Evolutionary conservation across 2,113 vertebrate species (phyloP).

Genomic region (Cervus canadensis): DNA sequence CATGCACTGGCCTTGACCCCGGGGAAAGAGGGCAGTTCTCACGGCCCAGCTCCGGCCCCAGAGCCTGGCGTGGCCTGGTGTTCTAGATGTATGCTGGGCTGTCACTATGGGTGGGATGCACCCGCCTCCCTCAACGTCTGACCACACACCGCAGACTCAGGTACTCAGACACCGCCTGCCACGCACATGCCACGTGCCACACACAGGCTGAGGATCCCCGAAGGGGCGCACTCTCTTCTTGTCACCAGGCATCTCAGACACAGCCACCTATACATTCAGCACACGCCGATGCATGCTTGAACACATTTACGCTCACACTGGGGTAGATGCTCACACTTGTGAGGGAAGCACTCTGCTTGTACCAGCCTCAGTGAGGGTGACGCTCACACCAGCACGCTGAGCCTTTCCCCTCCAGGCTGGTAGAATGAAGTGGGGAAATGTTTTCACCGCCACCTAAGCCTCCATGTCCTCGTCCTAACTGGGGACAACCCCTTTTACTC

Average conservation of each 20-base stretch:
- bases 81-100: background rate
- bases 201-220: background rate
- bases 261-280: background rate
- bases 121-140: background rate
- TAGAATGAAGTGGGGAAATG: background rate
- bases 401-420: background rate
- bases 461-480: background rate
- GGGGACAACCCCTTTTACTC: background rate
- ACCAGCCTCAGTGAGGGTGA: background rate
- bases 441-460: background rate
- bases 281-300: background rate
- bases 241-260: background rate
- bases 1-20: background rate
- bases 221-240: accelerated
- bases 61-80: background rate
- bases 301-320: background rate
- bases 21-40: background rate
- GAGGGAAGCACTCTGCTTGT: background rate
- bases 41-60: background rate
- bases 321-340: background rate
- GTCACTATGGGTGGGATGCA: background rate
- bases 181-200: accelerated
- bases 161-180: background rate
- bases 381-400: background rate
- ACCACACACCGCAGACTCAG: background rate